phyloP scores from a whole-genome alignment of 1,140 invertebrate genomes.

The Subanguina moxae region DNA sequence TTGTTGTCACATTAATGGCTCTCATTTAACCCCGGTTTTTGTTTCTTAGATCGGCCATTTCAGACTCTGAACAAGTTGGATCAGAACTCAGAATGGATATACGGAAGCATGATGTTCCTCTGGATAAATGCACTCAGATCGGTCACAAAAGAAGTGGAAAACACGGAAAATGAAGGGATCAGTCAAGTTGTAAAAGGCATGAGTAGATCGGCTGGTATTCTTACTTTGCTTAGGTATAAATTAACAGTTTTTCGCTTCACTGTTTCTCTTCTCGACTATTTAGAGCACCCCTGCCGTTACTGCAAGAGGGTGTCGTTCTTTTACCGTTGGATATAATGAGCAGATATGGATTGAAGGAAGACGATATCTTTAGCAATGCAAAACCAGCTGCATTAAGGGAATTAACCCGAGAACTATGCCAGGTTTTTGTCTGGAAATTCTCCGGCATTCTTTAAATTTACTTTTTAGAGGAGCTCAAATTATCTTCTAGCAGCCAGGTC shows the following conservation, averaged over 20 bases:
- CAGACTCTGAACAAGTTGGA: conserved; percentile 24
- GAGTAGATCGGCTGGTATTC: conserved; percentile 28
- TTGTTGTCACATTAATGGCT: no score
- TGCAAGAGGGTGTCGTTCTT: conserved; percentile 38
- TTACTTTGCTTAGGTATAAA: conserved; percentile 29
- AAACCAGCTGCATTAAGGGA: conserved; percentile 27
- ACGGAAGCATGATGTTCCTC: conserved; percentile 37
- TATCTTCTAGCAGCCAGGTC: conserved; percentile 19
- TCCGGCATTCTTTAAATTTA: conserved; percentile 12
- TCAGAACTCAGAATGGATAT: conserved; percentile 20
- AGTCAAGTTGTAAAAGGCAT: conserved; percentile 13
- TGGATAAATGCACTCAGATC: conserved; percentile 13
- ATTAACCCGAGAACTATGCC: conserved; percentile 33
- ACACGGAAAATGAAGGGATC: not conserved
- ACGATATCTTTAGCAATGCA: conserved; percentile 28
- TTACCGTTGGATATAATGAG: conserved; percentile 32
- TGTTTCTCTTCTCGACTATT: not conserved
- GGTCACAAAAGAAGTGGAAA: not conserved
- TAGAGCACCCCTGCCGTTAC: conserved; percentile 41
- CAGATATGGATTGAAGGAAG: conserved; percentile 29
- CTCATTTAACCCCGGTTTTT: no score
- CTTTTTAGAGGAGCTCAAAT: conserved; percentile 24
- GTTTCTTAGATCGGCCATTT: conserved; percentile 40
- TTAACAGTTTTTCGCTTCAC: no score
- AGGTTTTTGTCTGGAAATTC: conserved; percentile 8